These are phyloP conservation scores for Brenthis daphne DNA, from an alignment of 2,888 invertebrate species.

Conservation along the genomic window DNA sequence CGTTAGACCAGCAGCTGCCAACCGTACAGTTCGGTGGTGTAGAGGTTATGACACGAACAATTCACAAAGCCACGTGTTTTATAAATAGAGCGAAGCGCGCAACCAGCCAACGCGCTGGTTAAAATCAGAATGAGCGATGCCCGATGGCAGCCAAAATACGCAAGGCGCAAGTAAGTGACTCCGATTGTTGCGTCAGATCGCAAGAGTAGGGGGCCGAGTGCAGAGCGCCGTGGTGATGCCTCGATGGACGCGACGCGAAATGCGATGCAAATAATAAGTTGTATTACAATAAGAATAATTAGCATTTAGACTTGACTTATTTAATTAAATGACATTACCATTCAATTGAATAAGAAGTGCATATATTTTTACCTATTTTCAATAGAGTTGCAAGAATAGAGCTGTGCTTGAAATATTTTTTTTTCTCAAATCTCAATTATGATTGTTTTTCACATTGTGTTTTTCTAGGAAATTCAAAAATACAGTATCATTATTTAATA, in stretches of 20 bases:
- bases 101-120: slow-evolving; percentile 58
- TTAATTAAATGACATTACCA: too few species aligned
- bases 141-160: slow-evolving; percentile 38
- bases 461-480: too few species aligned
- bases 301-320: slow-evolving; percentile 3
- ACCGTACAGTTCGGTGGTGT: slow-evolving; percentile 32
- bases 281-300: not conserved
- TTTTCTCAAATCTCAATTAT: too few species aligned
- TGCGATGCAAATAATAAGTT: not conserved
- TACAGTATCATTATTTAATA: too few species aligned
- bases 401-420: too few species aligned
- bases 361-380: too few species aligned
- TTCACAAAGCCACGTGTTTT: slow-evolving; percentile 69
- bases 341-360: too few species aligned
- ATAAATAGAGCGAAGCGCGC: slow-evolving; percentile 55
- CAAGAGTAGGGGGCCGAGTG: slow-evolving; percentile 35
- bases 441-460: too few species aligned
- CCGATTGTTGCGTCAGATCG: slow-evolving; percentile 59
- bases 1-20: slow-evolving; percentile 14
- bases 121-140: slow-evolving; percentile 65
- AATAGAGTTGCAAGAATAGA: too few species aligned
- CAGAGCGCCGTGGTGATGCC: slow-evolving; percentile 7
- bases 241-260: slow-evolving; percentile 21
- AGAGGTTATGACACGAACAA: slow-evolving; percentile 54
- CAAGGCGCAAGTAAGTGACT: slow-evolving; percentile 49